phyloP scores from a whole-genome alignment of 2,113 vertebrate genomes.

The Aegithalos caudatus region DNA sequence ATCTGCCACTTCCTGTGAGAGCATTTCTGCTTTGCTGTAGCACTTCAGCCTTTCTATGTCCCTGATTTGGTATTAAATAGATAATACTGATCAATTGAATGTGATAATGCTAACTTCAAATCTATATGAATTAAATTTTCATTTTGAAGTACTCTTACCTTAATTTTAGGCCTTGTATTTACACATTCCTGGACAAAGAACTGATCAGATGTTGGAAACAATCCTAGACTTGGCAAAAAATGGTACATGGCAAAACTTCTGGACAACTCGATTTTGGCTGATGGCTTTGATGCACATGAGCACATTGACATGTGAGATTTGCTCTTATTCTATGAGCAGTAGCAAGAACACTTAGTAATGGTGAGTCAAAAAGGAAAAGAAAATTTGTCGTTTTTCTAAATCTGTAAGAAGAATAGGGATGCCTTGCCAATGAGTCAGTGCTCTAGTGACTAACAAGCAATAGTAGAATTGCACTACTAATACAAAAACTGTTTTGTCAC shows the following conservation, averaged over 20 bases:
- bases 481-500: not conserved
- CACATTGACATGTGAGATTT: constrained; percentile 75
- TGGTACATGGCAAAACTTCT: constrained; percentile 78
- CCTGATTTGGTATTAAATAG: not conserved
- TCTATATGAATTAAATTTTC: not conserved
- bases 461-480: not conserved
- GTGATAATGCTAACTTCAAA: not conserved
- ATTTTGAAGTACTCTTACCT: not conserved
- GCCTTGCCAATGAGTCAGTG: not conserved
- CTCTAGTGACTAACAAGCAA: not conserved
- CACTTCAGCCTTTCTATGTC: not conserved
- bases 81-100: not conserved
- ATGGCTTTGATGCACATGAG: constrained; percentile 78
- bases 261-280: constrained; percentile 73
- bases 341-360: not conserved
- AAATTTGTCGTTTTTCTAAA: not conserved
- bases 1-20: not conserved
- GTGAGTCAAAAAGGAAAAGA: not conserved
- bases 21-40: not conserved
- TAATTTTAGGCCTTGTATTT: constrained; percentile 72
- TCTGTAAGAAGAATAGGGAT: not conserved
- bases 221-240: constrained; percentile 76
- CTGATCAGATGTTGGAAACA: constrained; percentile 76
- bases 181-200: constrained; percentile 72
- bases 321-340: not conserved